Evolutionary conservation across 2,113 vertebrate species (phyloP), one percentile per base, ranked within the genome.

Genomic region (Mobula birostris): DNA sequence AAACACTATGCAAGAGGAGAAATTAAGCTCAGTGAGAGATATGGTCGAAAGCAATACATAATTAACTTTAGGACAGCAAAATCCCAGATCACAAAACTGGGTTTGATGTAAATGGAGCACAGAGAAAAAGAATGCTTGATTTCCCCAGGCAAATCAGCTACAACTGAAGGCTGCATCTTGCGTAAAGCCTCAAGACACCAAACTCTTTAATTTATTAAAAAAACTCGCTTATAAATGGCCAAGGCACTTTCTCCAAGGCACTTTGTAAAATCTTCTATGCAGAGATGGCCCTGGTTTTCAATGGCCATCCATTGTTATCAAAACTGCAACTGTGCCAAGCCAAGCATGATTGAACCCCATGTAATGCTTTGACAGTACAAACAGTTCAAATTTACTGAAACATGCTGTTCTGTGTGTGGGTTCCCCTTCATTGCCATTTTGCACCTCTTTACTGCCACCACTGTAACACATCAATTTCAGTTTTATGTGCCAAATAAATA

Each of bases 381-480:
- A 90, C 61, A 90, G 85, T 90, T 90, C 85, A 90, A 66, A 61
- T 90, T 90, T 90, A 19, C 29, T 32, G 85, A 90, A 90, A 90
- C 85, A 90, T 68, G 61, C 85, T 90, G 85, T 90, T 63, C 85
- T 68, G 61, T 66, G 61, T 90, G 29, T n/a, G n/a, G 32, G 61
- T 68, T 90, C 58, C 32, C 85, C 29, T 90, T 68, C 85, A 32
- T 19, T 90, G 61, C 85, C 85, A 90, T 66, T 90, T 90, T 90
- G n/a, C 61, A 90, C 85, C 61, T 90, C 61, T 66, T 90, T 90
- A 90, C 61, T 88, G 85, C 85, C 85, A 88, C 85, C 61, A 88
- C 0, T 90, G 85, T 90, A 68, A 66, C 61, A 88, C 83, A 90
- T 90, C 61, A 90, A 17, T 66, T 90, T 90, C 15, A 90, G 7